A percentile compares a stretch with the other conserved stretches of the same genome.
phyloP scores from a whole-genome alignment of 2,113 vertebrate genomes.

The Motacilla tschutschensis region DNA sequence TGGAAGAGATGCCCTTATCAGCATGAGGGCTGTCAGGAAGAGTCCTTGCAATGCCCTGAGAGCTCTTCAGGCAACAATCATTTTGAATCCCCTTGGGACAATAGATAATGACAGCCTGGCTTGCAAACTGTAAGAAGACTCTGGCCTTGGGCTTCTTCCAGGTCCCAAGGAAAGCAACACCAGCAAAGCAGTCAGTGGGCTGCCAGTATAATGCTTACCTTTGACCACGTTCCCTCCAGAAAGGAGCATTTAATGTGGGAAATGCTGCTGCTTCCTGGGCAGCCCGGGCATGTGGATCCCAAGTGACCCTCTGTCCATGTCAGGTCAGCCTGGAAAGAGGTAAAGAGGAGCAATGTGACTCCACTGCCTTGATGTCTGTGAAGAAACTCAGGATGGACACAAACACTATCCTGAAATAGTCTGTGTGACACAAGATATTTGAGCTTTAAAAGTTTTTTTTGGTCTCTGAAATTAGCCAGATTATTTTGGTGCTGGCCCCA shows the following conservation, averaged over 20 bases:
- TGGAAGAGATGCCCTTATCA: neutral
- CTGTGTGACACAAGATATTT: neutral
- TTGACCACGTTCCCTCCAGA: neutral
- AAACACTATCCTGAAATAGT: conserved; percentile 11
- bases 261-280: neutral
- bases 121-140: neutral
- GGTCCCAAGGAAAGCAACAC: neutral
- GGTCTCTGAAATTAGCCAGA: conserved; percentile 4
- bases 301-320: neutral
- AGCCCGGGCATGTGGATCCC: neutral
- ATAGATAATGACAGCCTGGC: neutral
- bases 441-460: neutral
- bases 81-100: neutral
- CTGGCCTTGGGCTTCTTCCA: neutral
- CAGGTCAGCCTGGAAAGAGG: neutral
- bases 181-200: neutral
- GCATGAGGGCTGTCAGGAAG: neutral
- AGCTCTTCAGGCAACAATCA: neutral
- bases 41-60: neutral
- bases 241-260: neutral
- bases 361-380: neutral
- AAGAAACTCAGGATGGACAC: neutral
- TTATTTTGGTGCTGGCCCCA: conserved; percentile 23
- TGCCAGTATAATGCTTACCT: neutral
- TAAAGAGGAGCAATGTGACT: neutral